Conservation (phyloP, 2,797 vertebrate species). For the Malurus leucopterus region DNA sequence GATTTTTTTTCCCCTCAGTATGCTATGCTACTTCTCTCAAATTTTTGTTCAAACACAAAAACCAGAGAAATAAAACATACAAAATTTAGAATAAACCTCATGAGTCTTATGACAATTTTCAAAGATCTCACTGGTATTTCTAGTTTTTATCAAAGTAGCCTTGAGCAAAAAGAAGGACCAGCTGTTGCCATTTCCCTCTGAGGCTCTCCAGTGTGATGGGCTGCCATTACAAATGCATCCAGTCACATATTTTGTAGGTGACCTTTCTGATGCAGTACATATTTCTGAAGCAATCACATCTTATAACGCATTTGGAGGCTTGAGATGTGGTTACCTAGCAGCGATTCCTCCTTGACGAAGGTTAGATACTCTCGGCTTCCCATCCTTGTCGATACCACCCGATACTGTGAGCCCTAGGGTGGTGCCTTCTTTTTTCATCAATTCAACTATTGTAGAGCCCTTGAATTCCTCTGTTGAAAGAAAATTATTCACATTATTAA, state of each 20-base stretch:
- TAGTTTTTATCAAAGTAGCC: not conserved
- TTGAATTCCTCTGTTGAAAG: constrained; percentile 90
- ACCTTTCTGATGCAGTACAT: constrained; percentile 25
- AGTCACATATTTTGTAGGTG: constrained; percentile 29
- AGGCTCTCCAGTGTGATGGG: not conserved
- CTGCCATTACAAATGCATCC: constrained; percentile 18
- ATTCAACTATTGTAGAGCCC: constrained; percentile 91
- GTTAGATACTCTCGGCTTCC: constrained; percentile 94
- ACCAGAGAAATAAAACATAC: not conserved
- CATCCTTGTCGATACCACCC: constrained; percentile 95
- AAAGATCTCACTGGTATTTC: not conserved
- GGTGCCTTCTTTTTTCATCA: constrained; percentile 98
- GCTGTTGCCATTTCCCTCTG: not conserved
- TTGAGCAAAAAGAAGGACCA: not conserved
- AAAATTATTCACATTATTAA: constrained; percentile 60
- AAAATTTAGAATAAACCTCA: not conserved
- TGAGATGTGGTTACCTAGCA: constrained; percentile 82
- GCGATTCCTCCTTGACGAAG: constrained; percentile 96
- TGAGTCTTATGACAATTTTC: not conserved
- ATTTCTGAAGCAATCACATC: constrained; percentile 40
- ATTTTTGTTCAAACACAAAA: not conserved
- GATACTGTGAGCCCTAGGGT: constrained; percentile 95
- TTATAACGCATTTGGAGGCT: not conserved
- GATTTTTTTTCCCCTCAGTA: not conserved
- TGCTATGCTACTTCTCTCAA: not conserved